phyloP scores from a whole-genome alignment of 2,113 vertebrate species.

The Vulpes lagopus region DNA sequence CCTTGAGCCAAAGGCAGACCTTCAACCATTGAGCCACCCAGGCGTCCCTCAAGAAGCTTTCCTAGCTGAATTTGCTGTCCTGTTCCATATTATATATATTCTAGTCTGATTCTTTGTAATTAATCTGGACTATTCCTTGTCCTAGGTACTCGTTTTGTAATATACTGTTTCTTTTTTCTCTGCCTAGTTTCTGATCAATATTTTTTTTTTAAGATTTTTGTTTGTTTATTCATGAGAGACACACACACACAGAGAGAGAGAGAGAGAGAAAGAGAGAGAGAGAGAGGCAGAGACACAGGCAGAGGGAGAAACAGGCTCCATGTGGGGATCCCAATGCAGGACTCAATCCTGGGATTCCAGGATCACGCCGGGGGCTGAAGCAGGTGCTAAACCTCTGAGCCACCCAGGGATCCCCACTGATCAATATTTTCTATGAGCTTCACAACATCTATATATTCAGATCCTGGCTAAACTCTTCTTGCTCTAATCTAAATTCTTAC shows the following conservation, averaged over 20 bases:
- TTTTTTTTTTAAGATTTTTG: not conserved
- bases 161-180: not conserved
- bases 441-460: not conserved
- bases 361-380: too few relatives aligned
- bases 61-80: not conserved
- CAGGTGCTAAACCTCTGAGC: too few relatives aligned
- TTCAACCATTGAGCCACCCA: too few relatives aligned
- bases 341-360: too few relatives aligned
- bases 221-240: too few relatives aligned
- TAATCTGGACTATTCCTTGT: not conserved
- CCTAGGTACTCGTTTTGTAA: not conserved
- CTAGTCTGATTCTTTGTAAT: not conserved
- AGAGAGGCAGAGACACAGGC: too few relatives aligned
- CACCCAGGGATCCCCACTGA: too few relatives aligned
- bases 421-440: not conserved
- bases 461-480: slow-evolving; percentile 10
- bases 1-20: too few relatives aligned
- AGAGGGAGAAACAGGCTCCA: too few relatives aligned
- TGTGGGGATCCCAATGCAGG: too few relatives aligned
- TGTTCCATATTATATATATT: not conserved
- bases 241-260: too few relatives aligned
- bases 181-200: slow-evolving; percentile 9
- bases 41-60: not conserved
- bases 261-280: too few relatives aligned
- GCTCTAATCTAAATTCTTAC: not conserved